These are phyloP conservation scores for Gastrophryne carolinensis DNA, from an alignment of 2,797 vertebrate genomes.

Conservation along the genomic window DNA sequence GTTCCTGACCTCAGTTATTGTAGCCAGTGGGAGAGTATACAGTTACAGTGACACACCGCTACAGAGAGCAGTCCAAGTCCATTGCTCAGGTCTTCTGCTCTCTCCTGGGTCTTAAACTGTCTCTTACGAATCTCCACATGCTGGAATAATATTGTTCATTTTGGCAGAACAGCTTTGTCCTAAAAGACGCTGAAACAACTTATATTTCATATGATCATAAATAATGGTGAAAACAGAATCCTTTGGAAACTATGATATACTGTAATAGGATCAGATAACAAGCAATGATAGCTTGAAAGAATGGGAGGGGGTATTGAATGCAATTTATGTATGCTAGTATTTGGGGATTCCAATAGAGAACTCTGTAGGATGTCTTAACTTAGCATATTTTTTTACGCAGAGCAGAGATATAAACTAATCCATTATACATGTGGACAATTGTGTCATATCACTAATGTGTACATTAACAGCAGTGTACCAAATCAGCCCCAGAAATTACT, in stretches of 20 bases:
- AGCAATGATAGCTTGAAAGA: slow-evolving; percentile 2
- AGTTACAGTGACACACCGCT: slow-evolving; percentile 8
- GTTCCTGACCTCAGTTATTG: slow-evolving; percentile 27
- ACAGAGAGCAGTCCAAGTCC: background rate
- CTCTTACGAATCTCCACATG: slow-evolving; percentile 2
- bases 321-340: background rate
- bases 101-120: background rate
- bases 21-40: background rate
- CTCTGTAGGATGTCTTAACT: background rate
- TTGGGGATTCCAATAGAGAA: background rate
- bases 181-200: background rate
- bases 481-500: background rate
- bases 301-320: background rate
- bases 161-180: background rate
- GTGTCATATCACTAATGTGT: background rate
- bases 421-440: background rate
- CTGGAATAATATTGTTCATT: slow-evolving; percentile 19
- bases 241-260: background rate
- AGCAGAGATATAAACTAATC: background rate
- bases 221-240: background rate
- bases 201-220: background rate
- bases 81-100: background rate
- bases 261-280: background rate
- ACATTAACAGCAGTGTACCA: background rate
- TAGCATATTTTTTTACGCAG: background rate